A percentile compares a stretch with the other conserved stretches of the same genome.
phyloP scores from a whole-genome alignment of 2,888 invertebrate species.

The Phasia obesa region DNA sequence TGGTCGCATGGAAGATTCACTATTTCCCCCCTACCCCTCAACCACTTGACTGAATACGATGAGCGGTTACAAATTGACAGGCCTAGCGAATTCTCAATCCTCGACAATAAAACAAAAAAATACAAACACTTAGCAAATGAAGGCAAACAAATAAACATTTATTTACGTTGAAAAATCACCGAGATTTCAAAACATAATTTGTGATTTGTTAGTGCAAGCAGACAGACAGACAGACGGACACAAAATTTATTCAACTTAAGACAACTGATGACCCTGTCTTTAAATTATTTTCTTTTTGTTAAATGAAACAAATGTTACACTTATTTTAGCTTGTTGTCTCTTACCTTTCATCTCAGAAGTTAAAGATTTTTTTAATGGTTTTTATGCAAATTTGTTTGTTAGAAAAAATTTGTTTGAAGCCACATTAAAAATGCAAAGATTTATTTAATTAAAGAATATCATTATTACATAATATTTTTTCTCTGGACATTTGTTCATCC shows the following conservation, averaged over 20 bases:
- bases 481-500: too few species aligned
- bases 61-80: slow-evolving; percentile 71
- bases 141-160: slow-evolving; percentile 72
- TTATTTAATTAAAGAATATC: slow-evolving; percentile 57
- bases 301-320: slow-evolving; percentile 64
- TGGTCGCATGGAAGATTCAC: slow-evolving; percentile 30
- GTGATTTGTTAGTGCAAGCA: slow-evolving; percentile 59
- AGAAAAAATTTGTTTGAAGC: slow-evolving; percentile 14
- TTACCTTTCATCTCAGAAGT: slow-evolving; percentile 44
- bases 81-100: slow-evolving; percentile 70
- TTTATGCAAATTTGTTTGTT: slow-evolving; percentile 67
- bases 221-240: background rate
- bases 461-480: slow-evolving; percentile 59
- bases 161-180: slow-evolving; percentile 62
- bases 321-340: slow-evolving; percentile 48
- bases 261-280: slow-evolving; percentile 57
- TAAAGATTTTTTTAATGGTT: slow-evolving; percentile 59
- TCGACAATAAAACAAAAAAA: slow-evolving; percentile 16
- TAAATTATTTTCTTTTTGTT: slow-evolving; percentile 38
- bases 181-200: slow-evolving; percentile 65
- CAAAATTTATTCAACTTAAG: background rate
- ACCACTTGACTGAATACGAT: slow-evolving; percentile 47
- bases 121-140: slow-evolving; percentile 72
- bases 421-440: slow-evolving; percentile 53
- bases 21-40: slow-evolving; percentile 10